Conservation (phyloP, 2,888 invertebrate species). For the Drosophila antonietae region DNA sequence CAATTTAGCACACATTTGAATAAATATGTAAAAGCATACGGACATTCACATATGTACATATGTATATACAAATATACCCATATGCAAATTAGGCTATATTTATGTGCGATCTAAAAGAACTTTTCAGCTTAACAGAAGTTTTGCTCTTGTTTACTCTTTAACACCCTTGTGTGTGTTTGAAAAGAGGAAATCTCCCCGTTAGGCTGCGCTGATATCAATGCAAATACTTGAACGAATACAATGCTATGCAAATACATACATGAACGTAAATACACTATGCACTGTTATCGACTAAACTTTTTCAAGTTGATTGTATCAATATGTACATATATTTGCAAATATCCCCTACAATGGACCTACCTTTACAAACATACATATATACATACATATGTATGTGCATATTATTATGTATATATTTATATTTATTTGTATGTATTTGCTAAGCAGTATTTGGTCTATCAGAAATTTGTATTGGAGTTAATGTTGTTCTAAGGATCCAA, state of each 20-base stretch:
- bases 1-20: constrained; percentile 34
- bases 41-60: too few species aligned
- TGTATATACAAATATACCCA: background rate
- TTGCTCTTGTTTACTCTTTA: constrained; percentile 18
- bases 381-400: too few species aligned
- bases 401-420: background rate
- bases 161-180: background rate
- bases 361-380: too few species aligned
- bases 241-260: background rate
- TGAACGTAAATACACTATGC: background rate
- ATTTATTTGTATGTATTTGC: background rate
- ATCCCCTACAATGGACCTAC: background rate
- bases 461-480: too few species aligned
- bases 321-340: background rate
- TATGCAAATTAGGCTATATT: constrained; percentile 7
- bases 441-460: too few species aligned
- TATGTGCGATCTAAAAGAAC: constrained; percentile 7
- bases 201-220: constrained; percentile 7
- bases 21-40: background rate
- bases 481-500: background rate
- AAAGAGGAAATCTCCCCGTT: background rate
- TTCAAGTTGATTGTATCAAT: background rate
- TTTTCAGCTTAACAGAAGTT: constrained; percentile 14
- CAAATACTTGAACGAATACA: background rate
- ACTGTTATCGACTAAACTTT: constrained; percentile 21